Evolutionary conservation across 1,140 invertebrate species (phyloP).

Genomic region (Megalonaias nervosa): DNA sequence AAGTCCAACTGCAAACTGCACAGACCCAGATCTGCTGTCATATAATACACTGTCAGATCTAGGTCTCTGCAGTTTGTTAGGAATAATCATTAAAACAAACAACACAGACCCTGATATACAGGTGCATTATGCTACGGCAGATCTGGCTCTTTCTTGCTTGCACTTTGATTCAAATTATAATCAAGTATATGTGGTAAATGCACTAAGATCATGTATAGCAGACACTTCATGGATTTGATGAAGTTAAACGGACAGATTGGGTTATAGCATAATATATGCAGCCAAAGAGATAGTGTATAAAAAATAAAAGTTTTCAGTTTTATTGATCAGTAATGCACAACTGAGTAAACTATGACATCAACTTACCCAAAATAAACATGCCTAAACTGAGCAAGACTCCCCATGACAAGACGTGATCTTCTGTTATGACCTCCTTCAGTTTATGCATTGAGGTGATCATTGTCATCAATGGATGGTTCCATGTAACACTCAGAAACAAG

Average conservation of each 20-base stretch:
- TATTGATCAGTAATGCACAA: not conserved
- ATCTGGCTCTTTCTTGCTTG: too few species aligned
- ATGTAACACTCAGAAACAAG: constrained; percentile 63
- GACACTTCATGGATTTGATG: not conserved
- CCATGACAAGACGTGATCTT: constrained; percentile 71
- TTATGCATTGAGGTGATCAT: constrained; percentile 63
- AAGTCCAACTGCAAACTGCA: too few species aligned
- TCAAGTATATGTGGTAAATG: too few species aligned
- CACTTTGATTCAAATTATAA: too few species aligned
- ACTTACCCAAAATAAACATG: constrained; percentile 70
- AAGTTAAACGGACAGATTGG: not conserved
- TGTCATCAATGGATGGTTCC: constrained; percentile 67
- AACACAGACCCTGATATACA: too few species aligned
- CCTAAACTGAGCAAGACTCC: constrained; percentile 72
- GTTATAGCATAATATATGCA: not conserved
- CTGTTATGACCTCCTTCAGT: constrained; percentile 64
- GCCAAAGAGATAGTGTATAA: not conserved
- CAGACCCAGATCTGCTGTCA: too few species aligned
- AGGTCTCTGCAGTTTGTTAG: too few species aligned
- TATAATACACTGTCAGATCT: too few species aligned
- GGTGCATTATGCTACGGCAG: too few species aligned
- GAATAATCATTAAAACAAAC: too few species aligned
- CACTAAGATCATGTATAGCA: too few species aligned
- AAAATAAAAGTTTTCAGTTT: not conserved
- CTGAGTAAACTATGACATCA: not conserved